Conservation (phyloP, 2,888 invertebrate genomes). For the Caenorhabditis wallacei region DNA sequence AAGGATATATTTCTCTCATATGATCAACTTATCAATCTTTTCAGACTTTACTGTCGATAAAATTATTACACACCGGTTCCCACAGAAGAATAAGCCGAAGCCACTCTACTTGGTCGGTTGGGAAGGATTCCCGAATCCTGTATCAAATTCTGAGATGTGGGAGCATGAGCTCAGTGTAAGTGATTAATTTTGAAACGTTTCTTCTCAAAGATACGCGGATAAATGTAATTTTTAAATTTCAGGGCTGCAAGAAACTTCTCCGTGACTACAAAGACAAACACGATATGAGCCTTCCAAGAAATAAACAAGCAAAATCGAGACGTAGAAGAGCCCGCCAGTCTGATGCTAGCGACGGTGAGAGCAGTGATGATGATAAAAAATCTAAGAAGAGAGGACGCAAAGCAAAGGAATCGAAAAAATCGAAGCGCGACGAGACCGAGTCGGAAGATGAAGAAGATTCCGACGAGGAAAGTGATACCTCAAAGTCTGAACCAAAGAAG, state of each 20-base stretch:
- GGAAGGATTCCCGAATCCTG: slow-evolving; percentile 39
- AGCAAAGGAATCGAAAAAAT: background rate
- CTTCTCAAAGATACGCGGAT: background rate
- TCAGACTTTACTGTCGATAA: slow-evolving; percentile 36
- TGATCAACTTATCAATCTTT: background rate
- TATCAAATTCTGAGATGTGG: slow-evolving; percentile 52
- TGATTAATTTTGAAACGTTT: no score
- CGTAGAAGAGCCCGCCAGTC: background rate
- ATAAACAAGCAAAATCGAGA: no score
- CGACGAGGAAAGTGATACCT: background rate
- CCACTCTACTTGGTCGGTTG: slow-evolving; percentile 45
- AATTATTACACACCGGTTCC: slow-evolving; percentile 43
- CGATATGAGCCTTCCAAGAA: background rate
- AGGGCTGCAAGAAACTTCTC: slow-evolving; percentile 32
- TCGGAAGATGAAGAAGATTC: background rate
- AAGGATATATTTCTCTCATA: background rate
- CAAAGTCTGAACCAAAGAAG: background rate
- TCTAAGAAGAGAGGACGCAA: background rate
- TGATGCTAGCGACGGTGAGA: no score
- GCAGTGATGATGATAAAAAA: background rate
- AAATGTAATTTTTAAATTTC: background rate
- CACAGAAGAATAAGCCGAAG: background rate
- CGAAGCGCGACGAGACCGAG: background rate
- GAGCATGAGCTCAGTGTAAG: slow-evolving; percentile 42
- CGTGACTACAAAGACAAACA: slow-evolving; percentile 14